Evolutionary conservation across 2,888 invertebrate species (phyloP).

Genomic region (Dendrolimus houi): DNA sequence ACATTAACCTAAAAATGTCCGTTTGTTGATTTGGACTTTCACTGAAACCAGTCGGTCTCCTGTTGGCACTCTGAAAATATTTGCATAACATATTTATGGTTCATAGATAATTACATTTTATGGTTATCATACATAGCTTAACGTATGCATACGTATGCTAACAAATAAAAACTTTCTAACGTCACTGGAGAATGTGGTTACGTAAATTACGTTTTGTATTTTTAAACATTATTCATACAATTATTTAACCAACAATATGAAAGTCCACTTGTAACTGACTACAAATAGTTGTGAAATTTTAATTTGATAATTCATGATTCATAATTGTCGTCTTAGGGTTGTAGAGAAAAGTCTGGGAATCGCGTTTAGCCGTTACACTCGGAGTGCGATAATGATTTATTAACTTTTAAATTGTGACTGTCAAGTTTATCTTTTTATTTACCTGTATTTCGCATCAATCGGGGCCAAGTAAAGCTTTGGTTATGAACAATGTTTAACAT

Average conservation of each 20-base stretch:
- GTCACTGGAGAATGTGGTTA: neutral
- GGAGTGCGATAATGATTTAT: too few species aligned
- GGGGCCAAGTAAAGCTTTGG: too few species aligned
- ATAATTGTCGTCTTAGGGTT: neutral
- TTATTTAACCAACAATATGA: neutral
- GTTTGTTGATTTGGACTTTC: neutral
- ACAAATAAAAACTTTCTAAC: neutral
- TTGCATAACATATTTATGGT: neutral
- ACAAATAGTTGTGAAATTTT: neutral
- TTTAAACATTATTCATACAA: neutral
- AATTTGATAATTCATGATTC: neutral
- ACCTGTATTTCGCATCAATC: too few species aligned
- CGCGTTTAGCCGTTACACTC: too few species aligned
- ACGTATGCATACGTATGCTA: neutral
- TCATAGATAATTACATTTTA: neutral
- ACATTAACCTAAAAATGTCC: neutral
- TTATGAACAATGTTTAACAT: too few species aligned
- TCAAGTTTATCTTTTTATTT: too few species aligned
- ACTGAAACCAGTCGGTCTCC: neutral
- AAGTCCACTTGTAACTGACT: neutral
- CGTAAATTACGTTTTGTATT: neutral
- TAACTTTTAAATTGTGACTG: too few species aligned
- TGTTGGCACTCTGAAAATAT: neutral
- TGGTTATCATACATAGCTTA: neutral
- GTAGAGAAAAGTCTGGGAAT: too few species aligned